A percentile compares a stretch with the other conserved stretches of the same genome.
Evolutionary conservation across 2,888 invertebrate species (phyloP).

Genomic region (Rotaria magnacalcarata): DNA sequence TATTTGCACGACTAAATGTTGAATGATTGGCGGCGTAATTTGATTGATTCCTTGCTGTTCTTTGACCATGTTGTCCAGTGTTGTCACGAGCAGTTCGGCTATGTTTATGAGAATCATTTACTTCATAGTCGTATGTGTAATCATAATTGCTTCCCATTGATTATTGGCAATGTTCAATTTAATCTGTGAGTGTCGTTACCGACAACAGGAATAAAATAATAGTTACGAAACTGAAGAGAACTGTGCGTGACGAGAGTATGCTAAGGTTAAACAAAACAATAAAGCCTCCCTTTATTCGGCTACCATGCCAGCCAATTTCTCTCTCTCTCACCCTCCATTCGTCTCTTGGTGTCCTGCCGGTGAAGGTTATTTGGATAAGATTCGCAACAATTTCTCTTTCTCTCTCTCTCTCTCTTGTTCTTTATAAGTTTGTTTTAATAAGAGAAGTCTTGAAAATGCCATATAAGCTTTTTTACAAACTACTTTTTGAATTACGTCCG

Average conservation of each 20-base stretch:
- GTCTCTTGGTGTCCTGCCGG: neutral
- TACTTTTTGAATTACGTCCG: neutral
- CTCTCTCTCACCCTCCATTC: neutral
- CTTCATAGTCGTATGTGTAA: conserved; percentile 1
- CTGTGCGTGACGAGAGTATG: neutral
- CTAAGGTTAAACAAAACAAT: neutral
- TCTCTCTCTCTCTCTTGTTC: neutral
- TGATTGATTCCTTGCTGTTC: neutral
- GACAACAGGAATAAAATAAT: neutral
- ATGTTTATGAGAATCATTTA: neutral
- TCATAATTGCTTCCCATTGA: conserved; percentile 5
- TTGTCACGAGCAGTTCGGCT: neutral
- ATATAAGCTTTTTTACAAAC: neutral
- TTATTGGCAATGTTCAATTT: neutral
- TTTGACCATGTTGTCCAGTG: neutral
- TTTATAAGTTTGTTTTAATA: neutral
- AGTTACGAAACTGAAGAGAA: neutral
- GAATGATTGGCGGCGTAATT: neutral
- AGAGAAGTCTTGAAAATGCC: neutral
- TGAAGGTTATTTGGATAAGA: neutral
- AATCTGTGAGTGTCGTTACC: neutral
- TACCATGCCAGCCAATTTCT: neutral
- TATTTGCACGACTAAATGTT: neutral
- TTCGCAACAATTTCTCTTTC: neutral
- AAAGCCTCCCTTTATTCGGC: neutral